Evolutionary conservation across 2,113 vertebrate genomes (phyloP), one percentile per base, ranked within the genome.

Genomic region (Tragelaphus imberbis): DNA sequence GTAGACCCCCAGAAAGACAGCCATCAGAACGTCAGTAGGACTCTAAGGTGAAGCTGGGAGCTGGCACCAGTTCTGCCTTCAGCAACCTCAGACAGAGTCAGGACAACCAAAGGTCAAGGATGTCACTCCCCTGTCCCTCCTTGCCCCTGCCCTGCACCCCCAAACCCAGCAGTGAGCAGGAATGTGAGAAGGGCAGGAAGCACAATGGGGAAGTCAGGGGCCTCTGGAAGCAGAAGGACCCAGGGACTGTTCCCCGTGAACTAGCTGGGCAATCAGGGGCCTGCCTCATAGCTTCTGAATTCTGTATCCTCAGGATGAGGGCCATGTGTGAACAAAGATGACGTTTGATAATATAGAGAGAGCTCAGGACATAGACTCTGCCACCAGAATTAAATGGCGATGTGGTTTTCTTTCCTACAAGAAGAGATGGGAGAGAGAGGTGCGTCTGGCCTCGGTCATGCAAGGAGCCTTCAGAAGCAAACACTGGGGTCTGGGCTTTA

Each of bases 241-340:
- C 0, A 0, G 27, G 36, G 7, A 12, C n/a, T 21, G 0, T 33
- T 44, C 61, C 84, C 68, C 12, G 4, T 0, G 0, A 25, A 21
- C 59, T 23, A 47, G 53, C 33, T 58, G 13, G 84, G 51, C 56
- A 58, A 33, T 63, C 55, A 11, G 14, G 27, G 47, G 13, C 49
- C n/a, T 16, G 3, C 56, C 14, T 56, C 14, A 1, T 3, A 14
- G 10, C 44, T 30, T 58, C 59, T 25, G 25, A 55, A 61, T 47
- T 19, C 51, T 9, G 9, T 21, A 25, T 47, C 88, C 61, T 89
- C 19, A 30, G 3, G 3, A 8, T 6, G 61, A 65, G n/a, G 33
- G 44, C 30, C 27, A 1, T 23, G 33, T 40, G 63, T 23, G 21
- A n/a, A 16, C 14, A 10, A 77, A 84, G 61, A 40, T 56, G 40